A percentile compares a stretch with the other conserved stretches of the same genome.
phyloP scores from a whole-genome alignment of 2,113 vertebrate genomes.

The Strix uralensis region DNA sequence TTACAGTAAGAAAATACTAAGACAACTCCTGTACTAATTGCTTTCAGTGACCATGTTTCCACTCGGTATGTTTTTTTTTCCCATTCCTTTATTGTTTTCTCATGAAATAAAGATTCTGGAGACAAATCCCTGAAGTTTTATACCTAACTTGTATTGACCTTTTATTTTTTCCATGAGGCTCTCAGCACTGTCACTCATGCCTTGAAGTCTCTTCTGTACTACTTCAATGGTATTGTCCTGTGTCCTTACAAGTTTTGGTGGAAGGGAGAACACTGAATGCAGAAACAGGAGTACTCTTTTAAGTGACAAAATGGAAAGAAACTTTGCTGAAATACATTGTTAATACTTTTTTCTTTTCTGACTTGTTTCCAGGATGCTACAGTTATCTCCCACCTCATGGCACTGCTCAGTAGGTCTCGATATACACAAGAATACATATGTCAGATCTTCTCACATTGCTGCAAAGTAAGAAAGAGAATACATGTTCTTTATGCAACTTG shows the following conservation, averaged over 20 bases:
- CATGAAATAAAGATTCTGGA: neutral
- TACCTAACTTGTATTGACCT: neutral
- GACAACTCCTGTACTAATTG: neutral
- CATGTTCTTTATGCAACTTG: neutral
- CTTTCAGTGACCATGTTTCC: neutral
- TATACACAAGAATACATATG: conserved; percentile 98
- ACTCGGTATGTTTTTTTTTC: neutral
- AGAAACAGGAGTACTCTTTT: neutral
- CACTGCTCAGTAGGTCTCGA: conserved; percentile 89
- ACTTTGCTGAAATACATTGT: neutral
- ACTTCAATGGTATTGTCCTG: neutral
- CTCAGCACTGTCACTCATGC: neutral
- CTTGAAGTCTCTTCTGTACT: neutral
- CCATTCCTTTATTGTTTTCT: neutral
- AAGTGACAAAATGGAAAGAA: neutral
- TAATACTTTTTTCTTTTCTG: conserved; percentile 21
- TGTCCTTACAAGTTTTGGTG: neutral
- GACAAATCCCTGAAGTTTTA: neutral
- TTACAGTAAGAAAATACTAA: neutral
- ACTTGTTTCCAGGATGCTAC: conserved; percentile 84
- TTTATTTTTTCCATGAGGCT: neutral
- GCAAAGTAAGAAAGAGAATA: conserved; percentile 87
- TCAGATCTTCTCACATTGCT: conserved; percentile 99
- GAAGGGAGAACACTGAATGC: neutral
- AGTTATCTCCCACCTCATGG: conserved; percentile 98